phyloP scores from a whole-genome alignment of 2,888 invertebrate species.

The Hirtodrosophila cameraria region DNA sequence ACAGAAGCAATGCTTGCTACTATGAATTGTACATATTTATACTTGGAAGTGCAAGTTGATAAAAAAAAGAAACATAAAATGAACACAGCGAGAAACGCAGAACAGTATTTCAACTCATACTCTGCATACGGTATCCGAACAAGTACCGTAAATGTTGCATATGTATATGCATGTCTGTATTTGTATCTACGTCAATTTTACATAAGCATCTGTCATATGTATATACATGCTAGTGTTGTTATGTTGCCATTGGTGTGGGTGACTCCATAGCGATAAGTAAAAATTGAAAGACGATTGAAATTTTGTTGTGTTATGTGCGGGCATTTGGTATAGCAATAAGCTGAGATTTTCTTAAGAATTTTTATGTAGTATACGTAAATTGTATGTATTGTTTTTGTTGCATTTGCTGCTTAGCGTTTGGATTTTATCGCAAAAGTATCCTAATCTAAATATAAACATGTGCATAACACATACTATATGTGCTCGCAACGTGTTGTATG shows the following conservation, averaged over 20 bases:
- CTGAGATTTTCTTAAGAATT: conserved; percentile 21
- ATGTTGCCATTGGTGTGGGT: conserved; percentile 1
- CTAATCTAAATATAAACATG: conserved; percentile 35
- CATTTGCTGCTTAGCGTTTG: conserved; percentile 20
- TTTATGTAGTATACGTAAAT: no score
- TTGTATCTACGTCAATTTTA: no score
- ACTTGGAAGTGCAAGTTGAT: background rate
- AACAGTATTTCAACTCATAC: no score
- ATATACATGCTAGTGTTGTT: no score
- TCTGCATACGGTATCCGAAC: no score
- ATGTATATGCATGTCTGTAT: no score
- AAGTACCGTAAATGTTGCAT: no score
- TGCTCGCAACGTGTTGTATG: conserved; percentile 1
- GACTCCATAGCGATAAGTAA: conserved; percentile 20
- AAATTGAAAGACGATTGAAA: conserved; percentile 1
- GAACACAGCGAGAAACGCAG: no score
- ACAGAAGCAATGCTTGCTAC: background rate
- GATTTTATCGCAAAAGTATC: conserved; percentile 49
- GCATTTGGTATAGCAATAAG: conserved; percentile 17
- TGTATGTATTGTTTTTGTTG: no score
- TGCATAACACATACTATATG: conserved; percentile 2
- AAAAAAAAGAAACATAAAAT: background rate
- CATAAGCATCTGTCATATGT: no score
- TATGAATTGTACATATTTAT: background rate
- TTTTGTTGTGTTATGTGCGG: conserved; percentile 45